phyloP scores from a whole-genome alignment of 2,888 invertebrate species.

The Drosophila barbarae region DNA sequence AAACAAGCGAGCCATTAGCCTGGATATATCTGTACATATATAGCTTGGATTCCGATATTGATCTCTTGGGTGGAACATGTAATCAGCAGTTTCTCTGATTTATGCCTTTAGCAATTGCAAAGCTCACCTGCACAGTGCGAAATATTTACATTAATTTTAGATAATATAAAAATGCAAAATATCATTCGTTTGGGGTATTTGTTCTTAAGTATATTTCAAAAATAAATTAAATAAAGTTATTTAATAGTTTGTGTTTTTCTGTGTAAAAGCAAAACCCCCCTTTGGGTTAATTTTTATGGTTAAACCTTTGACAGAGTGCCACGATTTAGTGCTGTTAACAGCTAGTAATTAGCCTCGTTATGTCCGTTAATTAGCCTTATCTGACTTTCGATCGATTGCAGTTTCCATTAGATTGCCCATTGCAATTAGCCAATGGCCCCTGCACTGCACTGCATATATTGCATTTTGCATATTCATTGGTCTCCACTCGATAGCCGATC shows the following conservation, averaged over 20 bases:
- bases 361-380: constrained; percentile 64
- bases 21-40: neutral
- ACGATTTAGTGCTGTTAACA: constrained; percentile 69
- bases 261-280: neutral
- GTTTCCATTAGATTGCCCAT: constrained; percentile 22
- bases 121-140: constrained; percentile 13
- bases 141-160: neutral
- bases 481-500: constrained; percentile 12
- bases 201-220: no score
- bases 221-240: neutral
- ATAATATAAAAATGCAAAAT: neutral
- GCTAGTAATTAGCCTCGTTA: constrained; percentile 69
- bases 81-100: constrained; percentile 57
- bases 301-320: constrained; percentile 52
- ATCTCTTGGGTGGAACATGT: constrained; percentile 32
- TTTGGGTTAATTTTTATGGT: neutral
- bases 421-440: constrained; percentile 31
- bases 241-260: neutral
- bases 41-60: constrained; percentile 54
- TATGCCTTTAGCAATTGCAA: constrained; percentile 45
- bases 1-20: constrained; percentile 50
- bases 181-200: no score
- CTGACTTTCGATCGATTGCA: constrained; percentile 31
- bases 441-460: constrained; percentile 18
- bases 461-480: constrained; percentile 68